Conservation (phyloP, 1,140 invertebrate genomes). For the Drosophila pectinifera region DNA sequence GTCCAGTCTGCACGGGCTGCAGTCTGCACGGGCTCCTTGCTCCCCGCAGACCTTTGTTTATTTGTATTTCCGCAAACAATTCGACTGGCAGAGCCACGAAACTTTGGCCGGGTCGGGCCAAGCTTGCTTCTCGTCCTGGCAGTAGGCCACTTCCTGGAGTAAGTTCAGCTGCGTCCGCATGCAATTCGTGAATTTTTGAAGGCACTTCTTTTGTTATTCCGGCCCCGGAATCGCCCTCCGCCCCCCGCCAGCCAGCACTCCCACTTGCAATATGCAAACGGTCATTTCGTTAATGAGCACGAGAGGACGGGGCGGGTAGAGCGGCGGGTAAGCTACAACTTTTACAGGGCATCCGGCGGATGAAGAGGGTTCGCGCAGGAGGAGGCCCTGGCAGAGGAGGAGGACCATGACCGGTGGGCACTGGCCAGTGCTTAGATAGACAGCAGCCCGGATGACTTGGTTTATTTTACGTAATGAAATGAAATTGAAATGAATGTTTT, state of each 20-base stretch:
- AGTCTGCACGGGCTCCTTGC: conserved; percentile 23
- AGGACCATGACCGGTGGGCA: conserved; percentile 33
- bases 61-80: conserved; percentile 79
- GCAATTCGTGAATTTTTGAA: conserved; percentile 79
- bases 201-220: conserved; percentile 66
- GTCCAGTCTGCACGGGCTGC: conserved; percentile 4
- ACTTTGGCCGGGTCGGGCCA: conserved; percentile 56
- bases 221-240: conserved; percentile 7
- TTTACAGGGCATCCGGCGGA: conserved; percentile 77
- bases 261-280: conserved; percentile 77
- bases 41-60: conserved; percentile 71
- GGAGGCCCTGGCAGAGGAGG: not conserved
- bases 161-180: conserved; percentile 57
- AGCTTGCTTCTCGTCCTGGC: conserved; percentile 24
- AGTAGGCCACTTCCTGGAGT: conserved; percentile 75
- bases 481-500: conserved; percentile 84
- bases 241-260: too few relatives aligned
- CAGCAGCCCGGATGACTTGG: conserved; percentile 74
- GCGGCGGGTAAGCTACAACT: conserved; percentile 57
- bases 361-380: conserved; percentile 23
- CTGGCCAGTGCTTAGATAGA: conserved; percentile 55
- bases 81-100: conserved; percentile 69
- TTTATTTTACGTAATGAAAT: conserved; percentile 83
- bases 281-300: conserved; percentile 84
- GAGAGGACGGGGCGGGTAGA: conserved; percentile 14